Percentiles rank a stretch among this genome's conserved stretches.
These are phyloP conservation scores for Alcis repandata DNA, from an alignment of 2,888 invertebrate species.

Conservation along the genomic window DNA sequence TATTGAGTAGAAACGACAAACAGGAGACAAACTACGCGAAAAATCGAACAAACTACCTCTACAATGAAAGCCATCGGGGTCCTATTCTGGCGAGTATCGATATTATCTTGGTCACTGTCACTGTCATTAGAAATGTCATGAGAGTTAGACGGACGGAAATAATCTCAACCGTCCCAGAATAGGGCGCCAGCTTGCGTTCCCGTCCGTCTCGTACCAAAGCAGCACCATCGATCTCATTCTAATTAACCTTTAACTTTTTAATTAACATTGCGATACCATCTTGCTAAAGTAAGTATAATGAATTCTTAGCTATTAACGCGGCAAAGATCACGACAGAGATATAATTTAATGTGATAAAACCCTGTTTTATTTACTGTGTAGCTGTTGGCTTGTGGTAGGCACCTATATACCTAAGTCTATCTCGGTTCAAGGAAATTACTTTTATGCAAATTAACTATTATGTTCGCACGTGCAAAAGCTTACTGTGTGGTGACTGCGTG, in stretches of 20 bases:
- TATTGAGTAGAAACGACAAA: no score
- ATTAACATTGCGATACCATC: constrained; percentile 28
- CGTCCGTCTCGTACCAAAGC: neutral
- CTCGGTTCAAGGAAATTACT: constrained; percentile 69
- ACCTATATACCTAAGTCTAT: constrained; percentile 29
- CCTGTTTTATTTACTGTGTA: constrained; percentile 46
- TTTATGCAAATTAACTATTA: constrained; percentile 72
- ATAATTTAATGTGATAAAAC: constrained; percentile 43
- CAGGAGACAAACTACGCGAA: no score
- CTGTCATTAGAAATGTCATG: no score
- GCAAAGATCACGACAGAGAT: constrained; percentile 37
- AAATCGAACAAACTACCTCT: no score
- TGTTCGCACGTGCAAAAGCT: constrained; percentile 58
- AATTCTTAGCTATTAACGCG: constrained; percentile 41
- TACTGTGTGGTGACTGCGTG: constrained; percentile 41
- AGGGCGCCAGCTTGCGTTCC: neutral
- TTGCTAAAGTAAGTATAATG: constrained; percentile 42
- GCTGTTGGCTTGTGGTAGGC: constrained; percentile 27
- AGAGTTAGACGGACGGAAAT: no score
- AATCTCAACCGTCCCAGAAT: no score
- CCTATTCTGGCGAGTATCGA: no score
- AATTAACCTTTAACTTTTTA: constrained; percentile 32
- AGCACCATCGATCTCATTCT: constrained; percentile 15
- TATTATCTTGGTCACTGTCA: no score
- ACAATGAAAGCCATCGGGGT: no score